Evolutionary conservation across 2,888 invertebrate species (phyloP).

Genomic region (Melitaea athalia): DNA sequence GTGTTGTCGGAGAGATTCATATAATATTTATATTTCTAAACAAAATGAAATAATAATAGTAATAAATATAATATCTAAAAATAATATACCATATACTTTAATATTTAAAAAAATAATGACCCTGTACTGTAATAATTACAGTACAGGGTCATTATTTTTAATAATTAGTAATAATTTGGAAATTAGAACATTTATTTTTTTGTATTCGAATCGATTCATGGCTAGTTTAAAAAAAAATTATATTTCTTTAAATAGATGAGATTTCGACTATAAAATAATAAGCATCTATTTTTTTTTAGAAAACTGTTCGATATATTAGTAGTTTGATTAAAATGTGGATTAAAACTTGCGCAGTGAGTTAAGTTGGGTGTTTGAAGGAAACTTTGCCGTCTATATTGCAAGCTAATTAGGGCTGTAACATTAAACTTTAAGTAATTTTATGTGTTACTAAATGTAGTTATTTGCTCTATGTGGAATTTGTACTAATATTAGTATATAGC

Average conservation of each 20-base stretch:
- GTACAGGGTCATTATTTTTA: too few relatives aligned
- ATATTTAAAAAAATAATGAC: too few relatives aligned
- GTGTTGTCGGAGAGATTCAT: too few relatives aligned
- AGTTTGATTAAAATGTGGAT: constrained; percentile 35
- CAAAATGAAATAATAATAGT: too few relatives aligned
- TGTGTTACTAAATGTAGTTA: constrained; percentile 6
- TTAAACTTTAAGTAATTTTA: constrained; percentile 4
- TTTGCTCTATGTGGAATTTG: neutral
- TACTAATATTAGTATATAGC: too few relatives aligned
- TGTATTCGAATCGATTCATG: too few relatives aligned
- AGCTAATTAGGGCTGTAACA: constrained; percentile 21
- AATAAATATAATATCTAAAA: too few relatives aligned
- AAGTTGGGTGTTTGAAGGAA: constrained; percentile 22
- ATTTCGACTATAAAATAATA: constrained; percentile 3
- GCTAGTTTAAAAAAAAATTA: neutral
- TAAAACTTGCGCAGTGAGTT: constrained; percentile 18
- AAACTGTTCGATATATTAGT: constrained; percentile 25
- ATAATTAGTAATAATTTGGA: too few relatives aligned
- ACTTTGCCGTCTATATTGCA: constrained; percentile 18
- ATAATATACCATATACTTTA: too few relatives aligned
- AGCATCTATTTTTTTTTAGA: constrained; percentile 19
- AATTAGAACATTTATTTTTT: too few relatives aligned
- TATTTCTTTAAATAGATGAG: neutral
- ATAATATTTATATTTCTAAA: too few relatives aligned
- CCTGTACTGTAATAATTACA: too few relatives aligned